Conservation (phyloP, 1,140 invertebrate species). For the Drosophila teissieri region DNA sequence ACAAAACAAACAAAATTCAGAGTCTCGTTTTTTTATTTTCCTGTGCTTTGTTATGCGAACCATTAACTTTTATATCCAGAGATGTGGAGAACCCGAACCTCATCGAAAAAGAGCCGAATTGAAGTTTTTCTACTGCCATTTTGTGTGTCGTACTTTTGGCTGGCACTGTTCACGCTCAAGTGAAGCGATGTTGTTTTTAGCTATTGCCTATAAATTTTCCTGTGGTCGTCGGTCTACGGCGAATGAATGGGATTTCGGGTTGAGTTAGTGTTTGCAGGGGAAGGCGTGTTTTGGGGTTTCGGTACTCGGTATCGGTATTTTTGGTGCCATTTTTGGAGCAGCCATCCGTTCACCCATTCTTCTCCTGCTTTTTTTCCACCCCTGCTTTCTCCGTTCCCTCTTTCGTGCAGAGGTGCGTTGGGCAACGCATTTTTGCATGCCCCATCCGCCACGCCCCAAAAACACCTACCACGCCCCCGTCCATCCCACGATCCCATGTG, state of each 20-base stretch:
- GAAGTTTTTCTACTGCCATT: constrained; percentile 21
- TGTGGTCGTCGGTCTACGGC: constrained; percentile 51
- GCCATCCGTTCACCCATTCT: constrained; percentile 40
- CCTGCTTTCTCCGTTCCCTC: constrained; percentile 8
- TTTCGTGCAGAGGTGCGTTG: constrained; percentile 37
- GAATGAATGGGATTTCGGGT: constrained; percentile 37
- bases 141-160: constrained; percentile 52
- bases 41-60: constrained; percentile 53
- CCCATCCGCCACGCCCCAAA: constrained; percentile 10
- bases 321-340: constrained; percentile 55
- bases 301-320: constrained; percentile 49
- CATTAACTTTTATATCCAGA: constrained; percentile 76
- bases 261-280: constrained; percentile 35
- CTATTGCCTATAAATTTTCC: constrained; percentile 74
- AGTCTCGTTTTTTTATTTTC: constrained; percentile 31
- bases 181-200: constrained; percentile 76
- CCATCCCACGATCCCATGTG: constrained; percentile 17
- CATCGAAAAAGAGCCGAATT: constrained; percentile 31
- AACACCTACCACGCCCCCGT: not conserved
- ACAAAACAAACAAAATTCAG: constrained; percentile 41
- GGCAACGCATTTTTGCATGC: constrained; percentile 63
- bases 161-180: constrained; percentile 76
- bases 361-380: not conserved
- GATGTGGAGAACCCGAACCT: constrained; percentile 26
- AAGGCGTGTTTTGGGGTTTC: constrained; percentile 3